phyloP scores from a whole-genome alignment of 2,797 vertebrate species.

The Mormyrops boulengeri region DNA sequence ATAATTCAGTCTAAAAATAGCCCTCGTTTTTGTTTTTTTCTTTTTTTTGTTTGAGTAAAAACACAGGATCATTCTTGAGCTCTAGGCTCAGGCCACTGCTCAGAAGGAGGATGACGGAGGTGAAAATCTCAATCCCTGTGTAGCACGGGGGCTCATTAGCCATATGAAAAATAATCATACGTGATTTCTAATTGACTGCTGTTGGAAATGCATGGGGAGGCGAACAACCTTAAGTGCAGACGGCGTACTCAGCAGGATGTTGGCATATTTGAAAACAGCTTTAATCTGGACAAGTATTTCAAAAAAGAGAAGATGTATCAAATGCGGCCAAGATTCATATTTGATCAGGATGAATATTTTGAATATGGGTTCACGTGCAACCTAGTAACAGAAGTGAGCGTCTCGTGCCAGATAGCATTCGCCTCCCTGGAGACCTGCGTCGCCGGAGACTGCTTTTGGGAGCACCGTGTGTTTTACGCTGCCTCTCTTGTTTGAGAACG shows the following conservation, averaged over 20 bases:
- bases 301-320: background rate
- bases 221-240: background rate
- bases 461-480: background rate
- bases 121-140: background rate
- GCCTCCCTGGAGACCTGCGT: background rate
- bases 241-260: background rate
- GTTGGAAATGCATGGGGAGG: background rate
- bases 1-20: constrained; percentile 88
- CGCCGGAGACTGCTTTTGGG: background rate
- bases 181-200: background rate
- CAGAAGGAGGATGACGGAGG: background rate
- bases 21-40: constrained; percentile 42
- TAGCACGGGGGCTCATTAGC: background rate
- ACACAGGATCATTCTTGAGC: constrained; percentile 71
- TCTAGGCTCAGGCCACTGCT: constrained; percentile 6
- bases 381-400: background rate
- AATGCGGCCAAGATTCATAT: background rate
- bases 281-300: background rate
- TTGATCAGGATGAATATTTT: background rate
- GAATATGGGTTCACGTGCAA: background rate
- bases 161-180: background rate
- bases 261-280: background rate
- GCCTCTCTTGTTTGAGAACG: background rate
- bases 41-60: constrained; percentile 59
- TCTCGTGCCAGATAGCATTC: background rate